These are phyloP conservation scores for Siniperca undulata DNA, from an alignment of 2,797 vertebrate species.

Conservation along the genomic window DNA sequence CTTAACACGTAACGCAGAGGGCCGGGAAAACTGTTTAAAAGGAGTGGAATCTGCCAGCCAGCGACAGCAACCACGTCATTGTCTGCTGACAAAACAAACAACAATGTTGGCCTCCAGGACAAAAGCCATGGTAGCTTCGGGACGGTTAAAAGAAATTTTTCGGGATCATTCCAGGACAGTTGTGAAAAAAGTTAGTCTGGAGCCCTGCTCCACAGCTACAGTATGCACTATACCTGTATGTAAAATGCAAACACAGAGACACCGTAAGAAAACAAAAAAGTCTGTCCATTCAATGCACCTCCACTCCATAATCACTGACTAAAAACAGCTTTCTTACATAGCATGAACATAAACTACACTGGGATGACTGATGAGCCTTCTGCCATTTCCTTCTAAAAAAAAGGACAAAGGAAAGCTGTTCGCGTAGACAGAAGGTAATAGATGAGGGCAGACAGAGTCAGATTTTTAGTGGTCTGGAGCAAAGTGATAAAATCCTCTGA, in stretches of 20 bases:
- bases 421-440: neutral
- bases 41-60: no score
- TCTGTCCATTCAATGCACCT: neutral
- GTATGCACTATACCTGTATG: neutral
- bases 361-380: neutral
- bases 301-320: neutral
- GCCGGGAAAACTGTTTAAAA: no score
- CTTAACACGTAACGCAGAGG: no score
- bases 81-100: no score
- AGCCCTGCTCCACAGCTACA: neutral
- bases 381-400: neutral
- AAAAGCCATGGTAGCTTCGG: no score
- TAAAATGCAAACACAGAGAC: neutral
- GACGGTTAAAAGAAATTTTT: no score
- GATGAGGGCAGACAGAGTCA: conserved; percentile 1
- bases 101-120: no score
- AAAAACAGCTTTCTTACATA: neutral
- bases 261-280: neutral
- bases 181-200: no score
- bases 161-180: no score
- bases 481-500: conserved; percentile 28
- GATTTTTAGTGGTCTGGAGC: neutral
- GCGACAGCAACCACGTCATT: no score
- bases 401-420: neutral
- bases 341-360: neutral